Percentiles rank a stretch among this genome's conserved stretches.
phyloP scores from a whole-genome alignment of 2,113 vertebrate genomes.

The Dicaeum eximium region DNA sequence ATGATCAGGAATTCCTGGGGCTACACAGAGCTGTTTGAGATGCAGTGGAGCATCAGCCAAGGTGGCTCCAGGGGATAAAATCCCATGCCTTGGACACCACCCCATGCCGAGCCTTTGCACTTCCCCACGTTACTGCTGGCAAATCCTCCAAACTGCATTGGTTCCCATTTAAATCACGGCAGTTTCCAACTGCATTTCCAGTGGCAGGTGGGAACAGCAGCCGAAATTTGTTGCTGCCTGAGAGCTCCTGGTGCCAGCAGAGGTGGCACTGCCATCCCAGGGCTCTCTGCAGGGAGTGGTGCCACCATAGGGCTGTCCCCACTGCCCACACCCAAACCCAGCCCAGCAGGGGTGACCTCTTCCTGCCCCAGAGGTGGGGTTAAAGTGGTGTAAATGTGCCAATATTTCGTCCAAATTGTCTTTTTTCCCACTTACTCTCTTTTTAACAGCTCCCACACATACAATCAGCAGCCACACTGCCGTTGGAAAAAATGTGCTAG shows the following conservation, averaged over 20 bases:
- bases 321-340: not conserved
- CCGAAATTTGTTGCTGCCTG: not conserved
- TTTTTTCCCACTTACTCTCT: not conserved
- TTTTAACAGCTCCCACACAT: not conserved
- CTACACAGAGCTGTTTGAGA: not conserved
- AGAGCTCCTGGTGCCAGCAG: rapidly evolving
- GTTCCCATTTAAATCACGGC: rapidly evolving
- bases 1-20: not conserved
- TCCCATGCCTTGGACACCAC: not conserved
- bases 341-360: not conserved
- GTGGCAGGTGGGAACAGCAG: not conserved
- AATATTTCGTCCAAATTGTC: not conserved
- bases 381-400: not conserved
- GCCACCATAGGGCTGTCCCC: rapidly evolving
- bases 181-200: not conserved
- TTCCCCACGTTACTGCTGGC: not conserved
- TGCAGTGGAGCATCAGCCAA: not conserved
- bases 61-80: not conserved
- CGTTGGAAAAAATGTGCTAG: not conserved
- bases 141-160: not conserved
- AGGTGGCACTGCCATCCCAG: not conserved
- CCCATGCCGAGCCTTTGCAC: not conserved
- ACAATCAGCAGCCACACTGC: not conserved
- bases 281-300: rapidly evolving
- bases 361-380: not conserved